A percentile compares a stretch with the other conserved stretches of the same genome.
phyloP scores from a whole-genome alignment of 1,140 invertebrate species.

The Drosophila bocki region DNA sequence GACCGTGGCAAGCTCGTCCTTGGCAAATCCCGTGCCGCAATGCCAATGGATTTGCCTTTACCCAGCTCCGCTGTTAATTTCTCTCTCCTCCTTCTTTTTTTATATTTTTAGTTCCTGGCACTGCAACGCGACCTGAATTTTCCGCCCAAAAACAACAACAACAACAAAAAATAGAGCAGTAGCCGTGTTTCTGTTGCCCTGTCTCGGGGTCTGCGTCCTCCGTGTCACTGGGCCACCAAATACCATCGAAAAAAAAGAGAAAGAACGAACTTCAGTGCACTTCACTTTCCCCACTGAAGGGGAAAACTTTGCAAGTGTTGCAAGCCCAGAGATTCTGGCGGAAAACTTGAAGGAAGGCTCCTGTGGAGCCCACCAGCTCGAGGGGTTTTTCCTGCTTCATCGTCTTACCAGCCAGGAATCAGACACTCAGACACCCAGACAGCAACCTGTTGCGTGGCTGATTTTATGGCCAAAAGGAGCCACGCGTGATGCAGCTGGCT shows the following conservation, averaged over 20 bases:
- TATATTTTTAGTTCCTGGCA: slow-evolving; percentile 22
- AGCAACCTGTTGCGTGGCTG: slow-evolving; percentile 37
- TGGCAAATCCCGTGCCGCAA: slow-evolving; percentile 35
- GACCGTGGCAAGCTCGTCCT: slow-evolving; percentile 46
- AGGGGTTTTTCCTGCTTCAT: slow-evolving; percentile 6
- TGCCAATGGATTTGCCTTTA: slow-evolving; percentile 33
- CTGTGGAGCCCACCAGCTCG: slow-evolving; percentile 13
- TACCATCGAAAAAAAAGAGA: neutral
- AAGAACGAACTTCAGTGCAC: slow-evolving; percentile 29
- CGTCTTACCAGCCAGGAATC: slow-evolving; percentile 4
- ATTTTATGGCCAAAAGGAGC: slow-evolving; percentile 42
- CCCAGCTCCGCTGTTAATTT: slow-evolving; percentile 9
- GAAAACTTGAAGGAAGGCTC: slow-evolving; percentile 44
- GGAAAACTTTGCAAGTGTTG: slow-evolving; percentile 73
- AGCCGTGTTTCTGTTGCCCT: slow-evolving; percentile 27
- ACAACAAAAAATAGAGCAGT: slow-evolving; percentile 16
- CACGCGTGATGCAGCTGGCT: slow-evolving; percentile 37
- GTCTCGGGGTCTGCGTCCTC: slow-evolving; percentile 35
- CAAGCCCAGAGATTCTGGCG: slow-evolving; percentile 8
- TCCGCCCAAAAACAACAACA: slow-evolving; percentile 17
- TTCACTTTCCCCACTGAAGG: slow-evolving; percentile 43
- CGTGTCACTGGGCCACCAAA: slow-evolving; percentile 69
- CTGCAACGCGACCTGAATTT: slow-evolving; percentile 65
- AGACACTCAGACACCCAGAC: slow-evolving; percentile 18
- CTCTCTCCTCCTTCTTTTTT: neutral